A percentile compares a stretch with the other conserved stretches of the same genome.
Conservation (phyloP, 2,888 invertebrate genomes). For the Lepidonotus clava region DNA sequence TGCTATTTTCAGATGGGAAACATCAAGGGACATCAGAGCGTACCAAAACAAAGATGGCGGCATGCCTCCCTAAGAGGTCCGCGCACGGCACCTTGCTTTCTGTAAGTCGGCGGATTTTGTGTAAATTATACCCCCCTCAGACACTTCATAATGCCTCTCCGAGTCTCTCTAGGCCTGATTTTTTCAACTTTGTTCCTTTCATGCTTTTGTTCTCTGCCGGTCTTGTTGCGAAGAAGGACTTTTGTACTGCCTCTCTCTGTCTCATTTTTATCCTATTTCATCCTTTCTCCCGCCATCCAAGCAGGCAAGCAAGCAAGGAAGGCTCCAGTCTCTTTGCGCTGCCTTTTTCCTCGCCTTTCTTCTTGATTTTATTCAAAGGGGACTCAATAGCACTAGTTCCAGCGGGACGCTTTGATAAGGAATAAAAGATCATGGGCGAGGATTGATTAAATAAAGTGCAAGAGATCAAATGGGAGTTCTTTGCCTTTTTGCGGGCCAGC, state of each 20-base stretch:
- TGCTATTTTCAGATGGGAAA: conserved; percentile 32
- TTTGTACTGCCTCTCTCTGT: not conserved
- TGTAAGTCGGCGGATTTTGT: too few species aligned
- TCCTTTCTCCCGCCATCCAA: not conserved
- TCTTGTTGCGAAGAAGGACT: not conserved
- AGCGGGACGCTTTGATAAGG: conserved; percentile 31
- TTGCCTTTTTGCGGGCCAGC: not conserved
- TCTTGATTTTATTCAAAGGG: not conserved
- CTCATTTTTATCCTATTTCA: not conserved
- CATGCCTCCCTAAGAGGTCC: too few species aligned
- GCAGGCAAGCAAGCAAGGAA: too few species aligned
- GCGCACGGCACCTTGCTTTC: too few species aligned
- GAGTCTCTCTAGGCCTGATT: not conserved
- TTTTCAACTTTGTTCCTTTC: conserved; percentile 30
- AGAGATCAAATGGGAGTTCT: conserved; percentile 23
- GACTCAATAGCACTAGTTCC: conserved; percentile 37
- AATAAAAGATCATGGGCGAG: conserved; percentile 42
- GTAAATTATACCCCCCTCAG: conserved; percentile 42
- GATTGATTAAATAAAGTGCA: conserved; percentile 48
- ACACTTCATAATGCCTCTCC: conserved; percentile 29
- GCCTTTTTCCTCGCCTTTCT: not conserved
- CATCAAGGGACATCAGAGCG: not conserved
- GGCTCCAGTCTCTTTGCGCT: not conserved
- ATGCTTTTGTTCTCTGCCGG: conserved; percentile 21
- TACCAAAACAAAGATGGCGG: not conserved